phyloP scores from a whole-genome alignment of 1,140 invertebrate species.

The Bombus pascuorum region DNA sequence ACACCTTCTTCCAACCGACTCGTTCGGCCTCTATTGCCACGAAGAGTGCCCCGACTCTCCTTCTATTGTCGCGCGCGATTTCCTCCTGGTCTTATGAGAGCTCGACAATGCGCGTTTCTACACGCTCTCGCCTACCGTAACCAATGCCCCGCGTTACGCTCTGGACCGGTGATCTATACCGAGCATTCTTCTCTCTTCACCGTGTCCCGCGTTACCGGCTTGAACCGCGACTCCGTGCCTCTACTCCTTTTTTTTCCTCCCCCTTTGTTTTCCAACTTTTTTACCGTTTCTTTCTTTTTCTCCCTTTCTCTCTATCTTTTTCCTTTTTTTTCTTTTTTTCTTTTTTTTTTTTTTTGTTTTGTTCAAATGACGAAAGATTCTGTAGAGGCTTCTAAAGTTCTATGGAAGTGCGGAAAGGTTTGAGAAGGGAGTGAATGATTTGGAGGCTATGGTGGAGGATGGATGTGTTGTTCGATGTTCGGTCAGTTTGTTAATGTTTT shows the following conservation, averaged over 20 bases:
- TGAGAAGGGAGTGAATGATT: neutral
- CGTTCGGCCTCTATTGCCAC: neutral
- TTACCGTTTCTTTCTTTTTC: neutral
- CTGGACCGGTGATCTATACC: slow-evolving; percentile 44
- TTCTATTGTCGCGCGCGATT: slow-evolving; percentile 66
- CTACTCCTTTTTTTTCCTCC: neutral
- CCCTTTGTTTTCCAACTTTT: neutral
- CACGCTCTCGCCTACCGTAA: slow-evolving; percentile 50
- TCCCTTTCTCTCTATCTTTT: neutral
- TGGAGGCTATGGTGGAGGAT: neutral
- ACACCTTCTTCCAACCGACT: neutral
- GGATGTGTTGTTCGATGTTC: neutral
- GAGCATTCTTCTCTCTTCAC: slow-evolving; percentile 42
- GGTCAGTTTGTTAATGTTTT: neutral
- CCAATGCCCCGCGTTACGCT: slow-evolving; percentile 54
- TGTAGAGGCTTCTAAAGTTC: neutral
- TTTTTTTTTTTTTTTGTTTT: neutral
- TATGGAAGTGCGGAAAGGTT: too few species aligned
- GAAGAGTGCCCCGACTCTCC: neutral
- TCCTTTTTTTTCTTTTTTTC: neutral
- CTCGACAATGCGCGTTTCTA: slow-evolving; percentile 57
- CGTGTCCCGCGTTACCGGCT: slow-evolving; percentile 13
- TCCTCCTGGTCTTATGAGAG: slow-evolving; percentile 61
- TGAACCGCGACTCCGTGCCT: neutral
- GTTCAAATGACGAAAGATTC: neutral